Conservation (phyloP, 1,140 invertebrate species). For the Saccostrea cuccullata region DNA sequence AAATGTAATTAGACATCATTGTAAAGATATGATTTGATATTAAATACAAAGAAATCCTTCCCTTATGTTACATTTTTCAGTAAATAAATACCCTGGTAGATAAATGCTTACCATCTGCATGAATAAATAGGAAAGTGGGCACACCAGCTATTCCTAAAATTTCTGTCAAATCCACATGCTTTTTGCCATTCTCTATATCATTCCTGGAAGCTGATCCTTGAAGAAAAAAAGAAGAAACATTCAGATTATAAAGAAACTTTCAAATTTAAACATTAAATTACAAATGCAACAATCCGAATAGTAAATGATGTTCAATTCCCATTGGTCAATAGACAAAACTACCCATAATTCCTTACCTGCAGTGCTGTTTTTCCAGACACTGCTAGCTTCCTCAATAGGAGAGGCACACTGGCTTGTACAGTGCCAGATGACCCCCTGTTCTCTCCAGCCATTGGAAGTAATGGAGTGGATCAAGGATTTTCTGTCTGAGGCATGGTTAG, state of each 20-base stretch:
- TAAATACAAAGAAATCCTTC: too few relatives aligned
- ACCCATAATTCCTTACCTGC: conserved; percentile 55
- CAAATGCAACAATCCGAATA: too few relatives aligned
- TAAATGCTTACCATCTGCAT: conserved; percentile 71
- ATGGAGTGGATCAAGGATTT: conserved; percentile 72
- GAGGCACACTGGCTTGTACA: conserved; percentile 73
- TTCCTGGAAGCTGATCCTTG: conserved; percentile 12
- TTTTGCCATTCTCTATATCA: conserved; percentile 39
- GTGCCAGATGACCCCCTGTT: conserved; percentile 71
- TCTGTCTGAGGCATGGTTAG: conserved; percentile 59
- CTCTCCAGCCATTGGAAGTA: conserved; percentile 74
- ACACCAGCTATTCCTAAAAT: conserved; percentile 74
- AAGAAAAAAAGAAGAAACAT: background rate
- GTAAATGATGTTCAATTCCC: background rate
- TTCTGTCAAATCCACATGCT: conserved; percentile 70
- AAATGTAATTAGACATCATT: too few relatives aligned
- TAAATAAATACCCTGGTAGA: too few relatives aligned
- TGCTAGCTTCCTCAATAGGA: conserved; percentile 66
- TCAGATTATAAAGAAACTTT: too few relatives aligned
- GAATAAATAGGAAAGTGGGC: conserved; percentile 75
- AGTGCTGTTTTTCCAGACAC: conserved; percentile 64
- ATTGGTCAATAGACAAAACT: background rate
- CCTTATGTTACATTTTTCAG: too few relatives aligned
- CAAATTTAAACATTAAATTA: too few relatives aligned
- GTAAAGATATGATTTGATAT: too few relatives aligned